Percentiles rank a stretch among this genome's conserved stretches.
Evolutionary conservation across 2,888 invertebrate species (phyloP).

Genomic region (Parnassius mnemosyne): DNA sequence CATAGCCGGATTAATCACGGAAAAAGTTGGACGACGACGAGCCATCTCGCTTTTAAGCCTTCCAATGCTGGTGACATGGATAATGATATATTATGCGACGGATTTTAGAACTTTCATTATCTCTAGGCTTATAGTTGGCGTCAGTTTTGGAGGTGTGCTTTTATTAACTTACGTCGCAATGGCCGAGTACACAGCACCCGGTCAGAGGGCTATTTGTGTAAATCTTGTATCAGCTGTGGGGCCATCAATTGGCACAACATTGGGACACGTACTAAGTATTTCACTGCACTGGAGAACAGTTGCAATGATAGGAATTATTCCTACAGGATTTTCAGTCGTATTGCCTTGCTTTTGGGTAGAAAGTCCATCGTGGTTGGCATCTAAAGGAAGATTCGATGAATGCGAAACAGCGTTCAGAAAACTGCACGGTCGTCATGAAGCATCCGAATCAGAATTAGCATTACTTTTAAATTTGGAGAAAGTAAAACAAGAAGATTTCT

Average conservation of each 20-base stretch:
- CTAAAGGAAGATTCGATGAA: constrained; percentile 32
- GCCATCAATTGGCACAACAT: constrained; percentile 29
- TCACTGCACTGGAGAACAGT: constrained; percentile 33
- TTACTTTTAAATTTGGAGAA: constrained; percentile 14
- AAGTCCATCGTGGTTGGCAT: constrained; percentile 36
- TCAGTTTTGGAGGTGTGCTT: constrained; percentile 29
- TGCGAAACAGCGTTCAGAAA: constrained; percentile 26
- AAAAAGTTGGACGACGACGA: constrained; percentile 19
- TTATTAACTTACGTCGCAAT: constrained; percentile 17
- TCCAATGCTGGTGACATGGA: constrained; percentile 20
- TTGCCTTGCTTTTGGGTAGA: constrained; percentile 33
- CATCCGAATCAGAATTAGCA: constrained; percentile 24
- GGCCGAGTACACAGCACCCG: constrained; percentile 26
- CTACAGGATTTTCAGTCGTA: constrained; percentile 25
- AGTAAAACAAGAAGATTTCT: constrained; percentile 11
- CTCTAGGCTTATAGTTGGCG: constrained; percentile 27
- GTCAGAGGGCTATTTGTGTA: constrained; percentile 23
- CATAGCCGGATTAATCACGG: constrained; percentile 13
- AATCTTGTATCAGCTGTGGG: constrained; percentile 30
- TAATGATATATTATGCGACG: constrained; percentile 20
- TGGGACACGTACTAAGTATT: constrained; percentile 32
- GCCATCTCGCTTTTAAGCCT: constrained; percentile 13
- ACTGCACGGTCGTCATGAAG: constrained; percentile 23
- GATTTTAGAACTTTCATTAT: constrained; percentile 9
- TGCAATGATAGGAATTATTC: constrained; percentile 31